phyloP scores from a whole-genome alignment of 2,113 vertebrate species.

The Cebidichthys violaceus region DNA sequence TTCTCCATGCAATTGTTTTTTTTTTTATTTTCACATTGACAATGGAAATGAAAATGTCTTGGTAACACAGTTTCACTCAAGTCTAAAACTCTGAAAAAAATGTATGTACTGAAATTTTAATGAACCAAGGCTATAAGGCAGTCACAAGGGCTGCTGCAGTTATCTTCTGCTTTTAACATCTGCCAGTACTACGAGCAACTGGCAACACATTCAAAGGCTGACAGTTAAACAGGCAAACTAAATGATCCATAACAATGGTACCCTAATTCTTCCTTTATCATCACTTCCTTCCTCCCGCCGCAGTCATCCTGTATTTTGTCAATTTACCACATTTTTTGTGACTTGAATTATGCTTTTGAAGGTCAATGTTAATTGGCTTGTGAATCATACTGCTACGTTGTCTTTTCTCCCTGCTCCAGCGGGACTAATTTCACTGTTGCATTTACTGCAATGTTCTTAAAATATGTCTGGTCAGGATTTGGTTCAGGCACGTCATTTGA shows the following conservation, averaged over 20 bases:
- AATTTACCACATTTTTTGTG: conserved; percentile 10
- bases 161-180: conserved; percentile 41
- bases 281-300: conserved; percentile 4
- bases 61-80: conserved; percentile 19
- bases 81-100: conserved; percentile 4
- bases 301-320: conserved; percentile 8
- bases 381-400: conserved; percentile 17
- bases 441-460: not conserved
- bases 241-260: conserved; percentile 22
- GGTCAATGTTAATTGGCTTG: conserved; percentile 12
- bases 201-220: not conserved
- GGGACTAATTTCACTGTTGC: conserved; percentile 4
- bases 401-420: conserved; percentile 8
- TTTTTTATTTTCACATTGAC: not conserved
- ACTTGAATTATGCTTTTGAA: conserved; percentile 27
- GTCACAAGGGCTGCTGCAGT: conserved; percentile 21
- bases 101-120: conserved; percentile 22
- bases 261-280: not conserved
- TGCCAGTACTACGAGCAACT: conserved; percentile 11
- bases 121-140: conserved; percentile 20
- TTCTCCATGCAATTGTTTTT: not conserved
- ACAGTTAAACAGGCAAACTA: conserved; percentile 22
- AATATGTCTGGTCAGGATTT: conserved; percentile 2
- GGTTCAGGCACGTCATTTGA: not conserved
- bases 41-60: not conserved